phyloP scores from a whole-genome alignment of 2,797 vertebrate genomes.

The Sternarchorhynchus goeldii region DNA sequence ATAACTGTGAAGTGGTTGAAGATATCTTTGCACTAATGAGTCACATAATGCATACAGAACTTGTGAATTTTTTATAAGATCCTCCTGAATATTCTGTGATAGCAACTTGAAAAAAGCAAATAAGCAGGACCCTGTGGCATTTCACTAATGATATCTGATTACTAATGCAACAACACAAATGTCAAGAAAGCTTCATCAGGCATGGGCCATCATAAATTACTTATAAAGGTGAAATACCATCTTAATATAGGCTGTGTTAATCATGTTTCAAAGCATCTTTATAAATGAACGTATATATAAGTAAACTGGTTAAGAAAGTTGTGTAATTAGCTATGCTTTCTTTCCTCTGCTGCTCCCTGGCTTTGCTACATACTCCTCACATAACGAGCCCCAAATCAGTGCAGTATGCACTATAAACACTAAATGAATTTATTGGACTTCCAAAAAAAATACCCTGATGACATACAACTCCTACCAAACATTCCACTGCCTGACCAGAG shows the following conservation, averaged over 20 bases:
- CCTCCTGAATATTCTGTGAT: neutral
- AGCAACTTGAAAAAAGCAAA: neutral
- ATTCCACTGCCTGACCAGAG: no score
- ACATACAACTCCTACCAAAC: no score
- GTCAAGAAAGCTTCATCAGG: conserved; percentile 1
- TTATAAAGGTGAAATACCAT: conserved; percentile 6
- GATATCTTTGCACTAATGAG: neutral
- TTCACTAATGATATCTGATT: conserved; percentile 8
- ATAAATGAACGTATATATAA: neutral
- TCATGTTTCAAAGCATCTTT: neutral
- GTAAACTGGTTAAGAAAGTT: neutral
- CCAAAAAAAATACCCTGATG: no score
- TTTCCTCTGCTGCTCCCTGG: conserved; percentile 7
- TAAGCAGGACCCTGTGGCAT: conserved; percentile 1
- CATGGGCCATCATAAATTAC: neutral
- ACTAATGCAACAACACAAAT: conserved; percentile 13
- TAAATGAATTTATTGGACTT: no score
- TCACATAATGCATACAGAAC: conserved; percentile 13
- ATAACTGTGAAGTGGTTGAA: neutral
- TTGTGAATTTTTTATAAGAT: neutral
- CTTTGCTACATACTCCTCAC: neutral
- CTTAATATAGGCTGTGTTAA: neutral
- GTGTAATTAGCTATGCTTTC: neutral
- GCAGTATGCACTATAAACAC: neutral
- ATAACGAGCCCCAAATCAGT: no score